Conservation (phyloP, 2,797 vertebrate species). For the Pantherophis alleghaniensis region DNA sequence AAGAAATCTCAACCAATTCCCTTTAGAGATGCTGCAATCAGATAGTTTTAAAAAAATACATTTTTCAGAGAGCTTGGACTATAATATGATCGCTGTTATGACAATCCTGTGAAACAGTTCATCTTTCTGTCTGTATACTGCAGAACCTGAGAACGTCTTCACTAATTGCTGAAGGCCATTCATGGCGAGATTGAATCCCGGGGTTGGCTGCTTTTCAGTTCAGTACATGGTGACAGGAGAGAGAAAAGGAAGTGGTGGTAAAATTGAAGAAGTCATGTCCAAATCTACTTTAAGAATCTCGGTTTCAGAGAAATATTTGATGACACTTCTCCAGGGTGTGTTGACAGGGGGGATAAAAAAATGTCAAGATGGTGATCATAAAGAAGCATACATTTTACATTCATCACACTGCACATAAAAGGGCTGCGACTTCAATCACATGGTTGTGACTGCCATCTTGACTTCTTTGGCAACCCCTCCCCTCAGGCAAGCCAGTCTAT, state of each 20-base stretch:
- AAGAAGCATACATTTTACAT: not conserved
- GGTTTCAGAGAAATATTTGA: not conserved
- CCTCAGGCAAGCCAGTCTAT: not conserved
- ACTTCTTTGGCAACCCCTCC: not conserved
- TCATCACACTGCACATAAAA: not conserved
- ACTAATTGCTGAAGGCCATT: not conserved
- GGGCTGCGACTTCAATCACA: not conserved
- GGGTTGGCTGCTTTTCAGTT: not conserved
- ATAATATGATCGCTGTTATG: not conserved
- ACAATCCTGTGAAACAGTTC: not conserved
- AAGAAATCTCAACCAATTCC: not conserved
- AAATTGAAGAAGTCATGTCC: not conserved
- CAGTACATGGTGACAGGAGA: not conserved
- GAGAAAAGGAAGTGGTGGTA: not conserved
- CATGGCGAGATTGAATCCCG: not conserved
- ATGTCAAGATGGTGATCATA: not conserved
- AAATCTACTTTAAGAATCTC: not conserved
- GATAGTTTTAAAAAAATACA: not conserved
- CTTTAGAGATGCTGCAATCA: not conserved
- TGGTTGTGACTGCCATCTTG: not conserved
- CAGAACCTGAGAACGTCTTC: not conserved
- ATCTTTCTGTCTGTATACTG: not conserved
- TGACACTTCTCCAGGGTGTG: not conserved
- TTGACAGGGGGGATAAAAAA: not conserved
- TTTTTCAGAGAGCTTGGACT: not conserved